phyloP scores from a whole-genome alignment of 2,797 vertebrate genomes.

The Sciaenops ocellatus region DNA sequence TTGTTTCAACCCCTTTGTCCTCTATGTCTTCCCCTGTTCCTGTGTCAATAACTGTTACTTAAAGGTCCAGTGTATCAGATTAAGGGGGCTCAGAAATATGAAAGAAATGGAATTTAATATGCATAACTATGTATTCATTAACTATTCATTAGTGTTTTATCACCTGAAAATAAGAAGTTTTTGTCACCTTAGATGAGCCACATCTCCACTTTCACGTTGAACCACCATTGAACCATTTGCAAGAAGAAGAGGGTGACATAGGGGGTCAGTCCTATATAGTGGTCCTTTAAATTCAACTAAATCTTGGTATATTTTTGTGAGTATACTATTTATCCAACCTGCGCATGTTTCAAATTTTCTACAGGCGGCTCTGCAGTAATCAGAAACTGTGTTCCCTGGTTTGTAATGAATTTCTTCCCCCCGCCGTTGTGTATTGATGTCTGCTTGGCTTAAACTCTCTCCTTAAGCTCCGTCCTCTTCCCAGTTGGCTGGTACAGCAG shows the following conservation, averaged over 20 bases:
- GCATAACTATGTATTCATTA: too few relatives aligned
- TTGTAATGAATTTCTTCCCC: constrained; percentile 36
- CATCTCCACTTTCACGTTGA: too few relatives aligned
- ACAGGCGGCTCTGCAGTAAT: constrained; percentile 27
- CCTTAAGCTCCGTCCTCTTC: constrained; percentile 61
- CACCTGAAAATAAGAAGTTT: too few relatives aligned
- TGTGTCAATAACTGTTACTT: background rate
- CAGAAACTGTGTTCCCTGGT: constrained; percentile 32
- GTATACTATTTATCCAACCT: constrained; percentile 34
- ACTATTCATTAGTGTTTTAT: too few relatives aligned
- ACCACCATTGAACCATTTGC: too few relatives aligned
- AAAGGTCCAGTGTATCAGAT: background rate
- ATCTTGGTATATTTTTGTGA: background rate
- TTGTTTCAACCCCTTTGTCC: background rate
- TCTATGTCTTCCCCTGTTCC: background rate
- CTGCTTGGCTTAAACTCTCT: constrained; percentile 57
- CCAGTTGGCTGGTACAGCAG: constrained; percentile 58
- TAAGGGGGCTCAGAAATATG: too few relatives aligned
- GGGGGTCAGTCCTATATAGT: too few relatives aligned
- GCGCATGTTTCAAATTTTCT: constrained; percentile 25
- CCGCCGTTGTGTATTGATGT: constrained; percentile 32
- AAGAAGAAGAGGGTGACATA: too few relatives aligned
- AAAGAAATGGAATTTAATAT: too few relatives aligned
- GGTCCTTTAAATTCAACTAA: constrained; percentile 2
- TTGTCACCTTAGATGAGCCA: too few relatives aligned